These are phyloP conservation scores for Cephonodes hylas DNA, from an alignment of 2,888 invertebrate species.

Conservation along the genomic window DNA sequence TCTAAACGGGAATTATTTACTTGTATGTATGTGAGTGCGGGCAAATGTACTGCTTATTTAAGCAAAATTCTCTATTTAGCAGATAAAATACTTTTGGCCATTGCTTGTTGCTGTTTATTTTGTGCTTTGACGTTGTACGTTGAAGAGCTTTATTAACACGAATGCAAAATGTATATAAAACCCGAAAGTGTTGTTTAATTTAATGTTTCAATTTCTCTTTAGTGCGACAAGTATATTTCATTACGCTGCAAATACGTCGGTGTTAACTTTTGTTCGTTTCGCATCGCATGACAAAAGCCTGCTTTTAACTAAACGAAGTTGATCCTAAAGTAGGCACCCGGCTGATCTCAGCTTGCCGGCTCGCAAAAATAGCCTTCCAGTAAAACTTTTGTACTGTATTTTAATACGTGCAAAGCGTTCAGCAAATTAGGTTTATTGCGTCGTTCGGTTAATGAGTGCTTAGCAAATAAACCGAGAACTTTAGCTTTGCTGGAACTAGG, in stretches of 20 bases:
- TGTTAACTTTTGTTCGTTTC: conserved; percentile 47
- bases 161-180: neutral
- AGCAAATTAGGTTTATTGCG: conserved; percentile 18
- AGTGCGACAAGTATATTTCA: neutral
- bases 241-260: conserved; percentile 17
- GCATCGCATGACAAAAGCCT: conserved; percentile 42
- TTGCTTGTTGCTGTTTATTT: neutral
- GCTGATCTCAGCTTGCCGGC: conserved; percentile 37
- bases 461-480: conserved; percentile 5
- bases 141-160: neutral
- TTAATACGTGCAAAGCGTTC: conserved; percentile 30
- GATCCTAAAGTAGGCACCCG: conserved; percentile 48
- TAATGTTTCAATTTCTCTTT: conserved; percentile 5
- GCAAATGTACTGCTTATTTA: neutral
- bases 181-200: neutral
- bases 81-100: neutral
- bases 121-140: neutral
- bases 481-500: neutral
- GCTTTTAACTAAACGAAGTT: conserved; percentile 54
- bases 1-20: too few relatives aligned
- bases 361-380: conserved; percentile 43
- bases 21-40: neutral
- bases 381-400: conserved; percentile 15
- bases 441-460: conserved; percentile 31
- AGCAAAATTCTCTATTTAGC: neutral